Conservation (phyloP, 2,113 vertebrate genomes). For the Muntiacus reevesi region DNA sequence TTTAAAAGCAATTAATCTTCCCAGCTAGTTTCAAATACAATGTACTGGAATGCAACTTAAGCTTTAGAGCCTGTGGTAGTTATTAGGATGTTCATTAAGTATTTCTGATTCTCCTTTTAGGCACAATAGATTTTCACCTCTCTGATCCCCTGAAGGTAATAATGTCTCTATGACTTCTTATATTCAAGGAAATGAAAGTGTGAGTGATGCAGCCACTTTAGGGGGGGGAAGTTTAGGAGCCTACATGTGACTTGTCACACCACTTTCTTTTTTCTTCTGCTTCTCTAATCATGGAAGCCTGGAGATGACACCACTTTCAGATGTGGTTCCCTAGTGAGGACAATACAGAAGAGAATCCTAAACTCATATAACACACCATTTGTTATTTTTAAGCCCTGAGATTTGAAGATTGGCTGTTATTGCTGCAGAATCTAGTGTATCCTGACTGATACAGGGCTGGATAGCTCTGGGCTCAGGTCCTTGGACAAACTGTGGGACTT, state of each 20-base stretch:
- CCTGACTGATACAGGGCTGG: neutral
- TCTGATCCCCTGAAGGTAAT: neutral
- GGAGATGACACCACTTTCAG: neutral
- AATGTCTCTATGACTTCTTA: neutral
- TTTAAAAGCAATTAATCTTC: constrained; percentile 51
- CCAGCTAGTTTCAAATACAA: neutral
- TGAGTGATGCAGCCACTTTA: neutral
- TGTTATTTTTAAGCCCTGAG: neutral
- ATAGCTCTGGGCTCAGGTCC: neutral
- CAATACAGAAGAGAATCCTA: neutral
- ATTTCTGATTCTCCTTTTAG: neutral
- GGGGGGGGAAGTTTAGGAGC: neutral
- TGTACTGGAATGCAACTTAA: neutral
- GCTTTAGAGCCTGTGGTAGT: neutral
- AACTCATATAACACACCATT: neutral
- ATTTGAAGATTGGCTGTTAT: neutral
- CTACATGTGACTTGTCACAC: neutral
- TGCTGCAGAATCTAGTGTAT: neutral
- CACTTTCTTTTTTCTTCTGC: neutral
- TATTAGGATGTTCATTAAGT: neutral
- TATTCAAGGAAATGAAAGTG: neutral
- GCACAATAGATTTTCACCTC: neutral
- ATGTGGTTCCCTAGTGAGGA: neutral
- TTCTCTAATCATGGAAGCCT: neutral
- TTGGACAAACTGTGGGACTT: neutral